Evolutionary conservation across 2,797 vertebrate genomes (phyloP).

Genomic region (Gambusia yucatana): DNA sequence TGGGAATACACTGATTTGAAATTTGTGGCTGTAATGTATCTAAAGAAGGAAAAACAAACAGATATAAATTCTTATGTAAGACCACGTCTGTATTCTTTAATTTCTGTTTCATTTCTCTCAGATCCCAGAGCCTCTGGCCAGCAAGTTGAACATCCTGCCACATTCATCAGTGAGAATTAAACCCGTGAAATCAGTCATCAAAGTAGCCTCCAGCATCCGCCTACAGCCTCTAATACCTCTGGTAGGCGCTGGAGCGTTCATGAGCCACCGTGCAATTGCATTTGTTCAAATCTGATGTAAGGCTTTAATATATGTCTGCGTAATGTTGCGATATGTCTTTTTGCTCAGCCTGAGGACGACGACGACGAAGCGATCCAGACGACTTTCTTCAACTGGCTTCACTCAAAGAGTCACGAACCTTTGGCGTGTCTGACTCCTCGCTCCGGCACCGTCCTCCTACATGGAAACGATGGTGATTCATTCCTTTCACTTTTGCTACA

Average conservation of each 20-base stretch:
- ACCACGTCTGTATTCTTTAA: background rate
- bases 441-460: slow-evolving; percentile 80
- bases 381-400: slow-evolving; percentile 89
- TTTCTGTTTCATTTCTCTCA: slow-evolving; percentile 50
- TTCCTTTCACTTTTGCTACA: slow-evolving; percentile 5
- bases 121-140: slow-evolving; percentile 86
- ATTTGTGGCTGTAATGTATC: background rate
- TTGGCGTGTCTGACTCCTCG: slow-evolving; percentile 85
- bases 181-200: slow-evolving; percentile 83
- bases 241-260: slow-evolving; percentile 77
- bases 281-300: background rate
- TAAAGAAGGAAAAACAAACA: background rate
- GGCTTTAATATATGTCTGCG: background rate
- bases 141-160: slow-evolving; percentile 80
- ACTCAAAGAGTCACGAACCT: slow-evolving; percentile 81
- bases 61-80: background rate
- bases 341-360: slow-evolving; percentile 74
- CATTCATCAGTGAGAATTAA: slow-evolving; percentile 89
- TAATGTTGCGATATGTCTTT: slow-evolving; percentile 10
- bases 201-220: slow-evolving; percentile 83
- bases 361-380: slow-evolving; percentile 86
- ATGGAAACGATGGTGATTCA: slow-evolving; percentile 81
- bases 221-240: slow-evolving; percentile 84
- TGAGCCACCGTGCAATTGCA: background rate
- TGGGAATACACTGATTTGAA: background rate